Base-by-base conservation (phyloP, 2,797 vertebrate genomes). In the Acanthurus leucopareius region DNA sequence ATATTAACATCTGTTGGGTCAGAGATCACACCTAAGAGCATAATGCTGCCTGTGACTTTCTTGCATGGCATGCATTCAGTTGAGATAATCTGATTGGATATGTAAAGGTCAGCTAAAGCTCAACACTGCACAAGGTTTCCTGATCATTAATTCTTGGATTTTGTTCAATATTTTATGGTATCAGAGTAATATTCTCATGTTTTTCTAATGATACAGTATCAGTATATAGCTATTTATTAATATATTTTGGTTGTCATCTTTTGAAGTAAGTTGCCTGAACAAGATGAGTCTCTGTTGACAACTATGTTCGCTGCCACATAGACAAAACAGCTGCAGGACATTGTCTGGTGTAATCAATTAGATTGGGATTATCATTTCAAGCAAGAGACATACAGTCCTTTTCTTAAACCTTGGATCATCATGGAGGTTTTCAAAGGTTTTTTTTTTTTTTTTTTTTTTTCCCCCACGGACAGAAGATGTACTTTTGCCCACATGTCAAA, bases 1-100 rank as follows among this genome's bases (percentile, higher is more conserved):
- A 81, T 75, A 89, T 89, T 74, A 87, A 81, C 79, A 87, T 82
- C 42, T 77, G 66, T 49, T 40, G 61, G 86, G 76, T 89, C 86
- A 88, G 48, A 79, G 69, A 78, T 87, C 86, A 76, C 64, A 71
- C 35, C 28, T 51, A n/a, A 69, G 71, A 65, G 63, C 59, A 70
- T 59, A 77, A 79, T 45, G 53, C 61, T 75, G 56, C 32, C 17
- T 80, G 57, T 77, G 88, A 86, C 73, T 80, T 75, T 72, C 45
- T 47, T 73, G 44, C 73, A 64, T 63, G 42, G 75, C 60, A 51
- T 72, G 40, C 56, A 82, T 69, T 82, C 32, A 77, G 40, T 44
- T 63, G 69, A 75, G 70, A 78, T 80, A 60, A 86, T 77, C 66
- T 56, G 57, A 76, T 19, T 28, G 51, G 28, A 42, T 32, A 53